Base-by-base conservation (phyloP, 2,113 vertebrate species). In the Scalopus aquaticus region DNA sequence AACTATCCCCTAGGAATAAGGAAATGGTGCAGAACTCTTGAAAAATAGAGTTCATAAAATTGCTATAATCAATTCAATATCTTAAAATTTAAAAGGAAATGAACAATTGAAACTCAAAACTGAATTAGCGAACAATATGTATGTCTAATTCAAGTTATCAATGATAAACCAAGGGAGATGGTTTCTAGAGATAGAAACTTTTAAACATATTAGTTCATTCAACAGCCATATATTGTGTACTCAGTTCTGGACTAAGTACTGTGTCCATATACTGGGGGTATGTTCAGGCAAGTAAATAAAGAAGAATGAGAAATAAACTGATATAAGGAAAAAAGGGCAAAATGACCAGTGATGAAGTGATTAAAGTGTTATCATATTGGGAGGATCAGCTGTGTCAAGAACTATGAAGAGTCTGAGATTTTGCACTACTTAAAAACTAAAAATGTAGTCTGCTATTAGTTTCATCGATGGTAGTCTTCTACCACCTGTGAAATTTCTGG, bases 41-140 rank as follows among this genome's bases (percentile, higher is more conserved):
- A 76, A 92, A 97, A 93, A 93, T 91, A 86, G 80, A 96, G 90
- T 84, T 97, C 79, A 93, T 94, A 88, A 96, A 97, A 90, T 91
- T 90, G 93, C 60, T 20, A 0, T 28, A 73, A 91, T 92, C 95
- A 97, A 92, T 95, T 96, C 96, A 96, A 93, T 79, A 92, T 70
- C 37, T 4, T 73, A 58, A 44, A 78, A 95, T 69, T 88, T 76
- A 81, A 80, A 96, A 87, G 35, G 46, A 93, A 96, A 96, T 82
- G 73, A 92, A 87, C 35, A 51, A 74, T n/a, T 92, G 80, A 94
- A 95, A 82, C 26, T 82, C 17, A 60, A 74, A 42, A 76, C 56
- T 49, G 44, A 79, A 44, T 90, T 85, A 97, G 96, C 84, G 97
- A 85, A 93, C 32, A 79, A 97, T 96, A 90, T 87, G 77, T 89